phyloP scores from a whole-genome alignment of 2,113 vertebrate genomes.

The Oplegnathus fasciatus region DNA sequence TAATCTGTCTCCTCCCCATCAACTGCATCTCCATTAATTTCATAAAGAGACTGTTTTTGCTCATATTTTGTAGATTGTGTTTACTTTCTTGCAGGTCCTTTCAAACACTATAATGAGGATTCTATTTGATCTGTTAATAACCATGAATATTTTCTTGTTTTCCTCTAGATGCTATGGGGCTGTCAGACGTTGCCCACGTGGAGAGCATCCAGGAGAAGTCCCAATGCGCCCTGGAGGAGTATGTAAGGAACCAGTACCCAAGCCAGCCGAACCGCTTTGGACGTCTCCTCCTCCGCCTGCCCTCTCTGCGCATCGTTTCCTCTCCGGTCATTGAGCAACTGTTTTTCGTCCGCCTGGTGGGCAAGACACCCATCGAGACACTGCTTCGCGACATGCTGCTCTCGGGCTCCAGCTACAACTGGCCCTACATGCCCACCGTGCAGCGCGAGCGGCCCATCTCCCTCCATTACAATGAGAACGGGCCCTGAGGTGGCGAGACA shows the following conservation, averaged over 20 bases:
- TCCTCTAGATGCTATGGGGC: slow-evolving; percentile 87
- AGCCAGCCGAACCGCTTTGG: slow-evolving; percentile 90
- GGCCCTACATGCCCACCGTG: slow-evolving; percentile 89
- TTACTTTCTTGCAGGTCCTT: not conserved
- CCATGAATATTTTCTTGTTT: not conserved
- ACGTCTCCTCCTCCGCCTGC: slow-evolving; percentile 89
- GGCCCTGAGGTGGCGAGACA: slow-evolving; percentile 75
- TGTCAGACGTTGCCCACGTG: slow-evolving; percentile 89
- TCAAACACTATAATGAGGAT: not conserved
- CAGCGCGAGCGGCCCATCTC: slow-evolving; percentile 86
- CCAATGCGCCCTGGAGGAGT: slow-evolving; percentile 91
- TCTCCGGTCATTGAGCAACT: slow-evolving; percentile 91
- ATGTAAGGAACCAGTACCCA: slow-evolving; percentile 90
- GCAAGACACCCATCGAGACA: slow-evolving; percentile 92
- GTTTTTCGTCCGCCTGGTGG: slow-evolving; percentile 91
- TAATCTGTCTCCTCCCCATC: not conserved
- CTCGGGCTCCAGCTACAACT: slow-evolving; percentile 90
- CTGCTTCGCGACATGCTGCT: slow-evolving; percentile 92
- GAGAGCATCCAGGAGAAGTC: slow-evolving; percentile 92
- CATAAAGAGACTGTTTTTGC: not conserved
- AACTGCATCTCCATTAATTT: not conserved
- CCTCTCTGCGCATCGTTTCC: slow-evolving; percentile 89
- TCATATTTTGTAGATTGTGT: not conserved
- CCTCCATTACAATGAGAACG: slow-evolving; percentile 87
- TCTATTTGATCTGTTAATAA: not conserved